Base-by-base conservation (phyloP, 2,113 vertebrate species). In the Alectura lathami region DNA sequence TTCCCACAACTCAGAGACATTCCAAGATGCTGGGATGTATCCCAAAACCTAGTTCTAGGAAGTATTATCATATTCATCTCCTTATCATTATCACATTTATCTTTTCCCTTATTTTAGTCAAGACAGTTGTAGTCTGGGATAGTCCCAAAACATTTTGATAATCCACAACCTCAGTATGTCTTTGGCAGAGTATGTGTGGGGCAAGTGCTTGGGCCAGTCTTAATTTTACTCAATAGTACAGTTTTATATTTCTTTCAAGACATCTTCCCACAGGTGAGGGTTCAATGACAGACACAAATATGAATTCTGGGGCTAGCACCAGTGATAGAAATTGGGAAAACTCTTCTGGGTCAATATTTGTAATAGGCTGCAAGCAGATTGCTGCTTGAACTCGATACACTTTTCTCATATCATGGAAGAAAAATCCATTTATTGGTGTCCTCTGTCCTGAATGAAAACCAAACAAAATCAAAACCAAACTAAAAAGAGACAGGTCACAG, bases 21-120 rank as follows among this genome's bases (percentile, higher is more conserved):
- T 94, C 75, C 86, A 94, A 87, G 81, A 89, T 51, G 12, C 42
- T 83, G 70, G 82, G 43, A 73, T 77, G 45, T 70, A 85, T 67
- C 70, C 59, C 74, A 94, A 91, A 94, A 76, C 17, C 50, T 16
- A 83, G 50, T 94, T 93, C 54, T 87, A 93, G 78, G 67, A 94
- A 85, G 78, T 73, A 89, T 91, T 85, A 91, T 63, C 64, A 43
- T 89, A 85, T 69, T 86, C 6, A 62, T 83, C 67, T 80, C 84
- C 45, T 91, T 93, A 83, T 11, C 22, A 76, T 89, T 92, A 89
- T 62, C 38, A 83, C 63, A 94, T 92, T 91, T 87, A 51, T 80
- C 50, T 85, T 85, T 50, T 80, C 68, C 20, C 11, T 50, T 68
- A n/a, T 54, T 85, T 93, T 83, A 91, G 63, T 63, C 67, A 88